These are phyloP conservation scores for Cantharis lateralis DNA, from an alignment of 2,888 invertebrate species.

Conservation along the genomic window DNA sequence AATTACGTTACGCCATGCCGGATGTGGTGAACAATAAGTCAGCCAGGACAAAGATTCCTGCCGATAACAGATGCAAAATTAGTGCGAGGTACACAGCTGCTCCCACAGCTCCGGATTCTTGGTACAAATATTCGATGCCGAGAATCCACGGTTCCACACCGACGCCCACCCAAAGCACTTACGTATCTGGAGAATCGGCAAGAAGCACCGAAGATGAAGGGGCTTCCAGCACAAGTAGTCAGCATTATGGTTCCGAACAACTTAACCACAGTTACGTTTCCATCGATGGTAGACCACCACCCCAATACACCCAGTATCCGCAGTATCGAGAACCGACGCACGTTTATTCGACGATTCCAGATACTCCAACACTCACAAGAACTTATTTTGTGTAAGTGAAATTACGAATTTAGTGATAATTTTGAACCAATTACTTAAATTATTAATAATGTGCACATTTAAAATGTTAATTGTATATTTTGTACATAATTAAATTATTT, in stretches of 20 bases:
- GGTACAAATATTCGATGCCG: constrained; percentile 71
- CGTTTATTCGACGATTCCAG: constrained; percentile 56
- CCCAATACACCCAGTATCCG: constrained; percentile 53
- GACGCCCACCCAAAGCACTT: constrained; percentile 65
- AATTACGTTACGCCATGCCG: constrained; percentile 75
- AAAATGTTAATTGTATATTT: constrained; percentile 10
- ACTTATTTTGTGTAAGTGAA: constrained; percentile 55
- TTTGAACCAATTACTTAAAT: not conserved
- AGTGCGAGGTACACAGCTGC: constrained; percentile 70
- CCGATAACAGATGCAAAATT: constrained; percentile 65
- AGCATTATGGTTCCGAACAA: constrained; percentile 68
- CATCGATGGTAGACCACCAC: constrained; percentile 60
- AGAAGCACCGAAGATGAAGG: constrained; percentile 60
- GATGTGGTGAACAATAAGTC: constrained; percentile 69
- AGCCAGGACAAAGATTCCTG: constrained; percentile 59
- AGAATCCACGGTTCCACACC: constrained; percentile 61
- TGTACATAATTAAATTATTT: constrained; percentile 22
- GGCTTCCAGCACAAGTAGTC: constrained; percentile 60
- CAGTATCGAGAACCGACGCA: constrained; percentile 48
- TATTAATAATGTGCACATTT: not conserved
- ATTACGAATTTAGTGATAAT: constrained; percentile 9
- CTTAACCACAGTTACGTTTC: constrained; percentile 73
- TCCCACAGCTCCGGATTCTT: constrained; percentile 72
- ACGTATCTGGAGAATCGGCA: constrained; percentile 63
- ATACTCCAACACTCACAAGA: constrained; percentile 52